phyloP scores from a whole-genome alignment of 2,113 vertebrate species.

The Aptenodytes patagonicus region DNA sequence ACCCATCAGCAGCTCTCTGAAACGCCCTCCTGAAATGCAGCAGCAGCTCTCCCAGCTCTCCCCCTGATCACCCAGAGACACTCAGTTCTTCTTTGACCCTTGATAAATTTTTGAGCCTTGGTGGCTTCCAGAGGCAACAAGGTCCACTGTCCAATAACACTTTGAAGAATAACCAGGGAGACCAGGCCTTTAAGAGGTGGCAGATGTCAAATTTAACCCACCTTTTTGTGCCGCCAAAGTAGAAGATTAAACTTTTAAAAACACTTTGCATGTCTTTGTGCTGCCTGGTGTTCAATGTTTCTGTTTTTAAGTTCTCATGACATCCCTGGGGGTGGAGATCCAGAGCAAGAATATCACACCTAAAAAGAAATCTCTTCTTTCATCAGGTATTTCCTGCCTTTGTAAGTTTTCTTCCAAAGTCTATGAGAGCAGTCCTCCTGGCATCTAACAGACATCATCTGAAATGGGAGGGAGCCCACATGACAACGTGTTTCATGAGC shows the following conservation, averaged over 20 bases:
- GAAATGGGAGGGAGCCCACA: neutral
- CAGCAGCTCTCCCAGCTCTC: neutral
- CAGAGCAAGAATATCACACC: neutral
- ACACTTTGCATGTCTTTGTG: neutral
- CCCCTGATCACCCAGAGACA: neutral
- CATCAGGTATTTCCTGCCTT: neutral
- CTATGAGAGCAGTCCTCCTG: neutral
- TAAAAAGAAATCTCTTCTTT: neutral
- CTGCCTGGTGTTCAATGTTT: neutral
- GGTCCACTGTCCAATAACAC: neutral
- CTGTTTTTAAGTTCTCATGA: neutral
- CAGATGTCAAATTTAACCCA: neutral
- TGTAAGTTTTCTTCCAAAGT: neutral
- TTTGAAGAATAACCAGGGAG: neutral
- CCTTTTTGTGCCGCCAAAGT: no score
- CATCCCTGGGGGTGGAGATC: neutral
- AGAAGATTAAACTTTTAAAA: neutral
- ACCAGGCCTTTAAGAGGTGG: neutral
- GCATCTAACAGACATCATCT: accelerated
- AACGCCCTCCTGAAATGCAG: neutral
- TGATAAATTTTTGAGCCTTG: neutral
- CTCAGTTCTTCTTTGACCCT: neutral
- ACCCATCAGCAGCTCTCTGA: accelerated
- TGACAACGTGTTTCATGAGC: no score
- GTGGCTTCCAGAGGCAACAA: neutral